phyloP scores from a whole-genome alignment of 2,888 invertebrate genomes.

The Baronia brevicornis region DNA sequence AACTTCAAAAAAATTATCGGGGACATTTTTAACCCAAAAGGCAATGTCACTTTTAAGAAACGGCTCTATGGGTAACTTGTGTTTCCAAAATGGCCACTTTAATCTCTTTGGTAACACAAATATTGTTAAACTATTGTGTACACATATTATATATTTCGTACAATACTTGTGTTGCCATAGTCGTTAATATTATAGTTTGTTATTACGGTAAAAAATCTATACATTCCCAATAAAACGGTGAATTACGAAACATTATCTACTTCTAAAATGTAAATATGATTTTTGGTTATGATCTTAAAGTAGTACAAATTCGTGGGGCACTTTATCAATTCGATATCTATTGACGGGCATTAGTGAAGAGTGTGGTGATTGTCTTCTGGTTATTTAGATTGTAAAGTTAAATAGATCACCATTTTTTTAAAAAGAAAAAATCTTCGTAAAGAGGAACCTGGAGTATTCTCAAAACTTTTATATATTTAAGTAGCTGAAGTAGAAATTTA shows the following conservation, averaged over 20 bases:
- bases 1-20: too few species aligned
- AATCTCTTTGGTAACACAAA: not conserved
- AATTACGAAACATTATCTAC: conserved; percentile 56
- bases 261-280: conserved; percentile 55
- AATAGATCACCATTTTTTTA: too few species aligned
- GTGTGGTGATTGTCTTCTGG: conserved; percentile 2
- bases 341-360: conserved; percentile 32
- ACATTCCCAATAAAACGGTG: conserved; percentile 41
- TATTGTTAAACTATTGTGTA: not conserved
- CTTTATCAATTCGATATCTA: conserved; percentile 38
- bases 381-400: too few species aligned
- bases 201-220: conserved; percentile 39
- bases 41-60: too few species aligned
- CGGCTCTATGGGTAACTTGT: too few species aligned
- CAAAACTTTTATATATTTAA: too few species aligned
- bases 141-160: too few species aligned
- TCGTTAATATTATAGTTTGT: conserved; percentile 19
- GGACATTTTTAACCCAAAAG: too few species aligned
- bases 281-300: conserved; percentile 49
- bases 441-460: too few species aligned
- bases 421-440: too few species aligned
- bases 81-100: too few species aligned
- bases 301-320: conserved; percentile 68
- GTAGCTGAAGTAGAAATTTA: too few species aligned
- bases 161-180: conserved; percentile 27